These are phyloP conservation scores for Ptilorrhoa leucosticta DNA, from an alignment of 2,113 vertebrate genomes.

Conservation along the genomic window DNA sequence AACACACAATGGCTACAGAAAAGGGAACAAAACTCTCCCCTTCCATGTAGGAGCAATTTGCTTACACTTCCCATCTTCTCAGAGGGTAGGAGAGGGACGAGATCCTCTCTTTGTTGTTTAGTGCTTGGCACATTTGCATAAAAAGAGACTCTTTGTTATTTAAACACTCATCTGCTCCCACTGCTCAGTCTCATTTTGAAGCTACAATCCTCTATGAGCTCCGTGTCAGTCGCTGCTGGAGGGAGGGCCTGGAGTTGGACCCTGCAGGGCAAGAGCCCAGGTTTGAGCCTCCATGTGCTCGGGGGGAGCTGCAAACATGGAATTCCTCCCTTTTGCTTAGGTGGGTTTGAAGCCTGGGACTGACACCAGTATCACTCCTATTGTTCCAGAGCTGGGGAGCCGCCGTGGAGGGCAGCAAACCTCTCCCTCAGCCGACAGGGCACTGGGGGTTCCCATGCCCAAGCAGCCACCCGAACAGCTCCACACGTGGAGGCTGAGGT, in stretches of 20 bases:
- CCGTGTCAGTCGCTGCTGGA: not conserved
- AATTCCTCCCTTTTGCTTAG: not conserved
- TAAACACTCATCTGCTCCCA: not conserved
- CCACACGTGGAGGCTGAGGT: not conserved
- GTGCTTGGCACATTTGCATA: not conserved
- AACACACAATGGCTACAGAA: not conserved
- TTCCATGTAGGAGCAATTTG: not conserved
- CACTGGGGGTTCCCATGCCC: not conserved
- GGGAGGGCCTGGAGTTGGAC: not conserved
- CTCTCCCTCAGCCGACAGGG: not conserved
- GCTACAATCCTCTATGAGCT: not conserved
- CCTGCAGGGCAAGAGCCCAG: not conserved
- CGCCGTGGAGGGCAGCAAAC: not conserved
- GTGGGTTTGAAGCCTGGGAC: not conserved
- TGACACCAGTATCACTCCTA: accelerated
- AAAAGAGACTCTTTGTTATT: not conserved
- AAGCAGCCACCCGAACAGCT: accelerated
- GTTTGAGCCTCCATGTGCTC: accelerated
- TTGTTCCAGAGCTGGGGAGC: too few species aligned
- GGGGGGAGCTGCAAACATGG: not conserved
- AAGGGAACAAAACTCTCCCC: not conserved
- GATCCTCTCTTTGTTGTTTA: not conserved
- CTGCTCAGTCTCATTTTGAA: not conserved
- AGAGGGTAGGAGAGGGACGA: not conserved
- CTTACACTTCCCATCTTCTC: not conserved